phyloP scores from a whole-genome alignment of 1,140 invertebrate genomes.

The Agraylea sexmaculata region DNA sequence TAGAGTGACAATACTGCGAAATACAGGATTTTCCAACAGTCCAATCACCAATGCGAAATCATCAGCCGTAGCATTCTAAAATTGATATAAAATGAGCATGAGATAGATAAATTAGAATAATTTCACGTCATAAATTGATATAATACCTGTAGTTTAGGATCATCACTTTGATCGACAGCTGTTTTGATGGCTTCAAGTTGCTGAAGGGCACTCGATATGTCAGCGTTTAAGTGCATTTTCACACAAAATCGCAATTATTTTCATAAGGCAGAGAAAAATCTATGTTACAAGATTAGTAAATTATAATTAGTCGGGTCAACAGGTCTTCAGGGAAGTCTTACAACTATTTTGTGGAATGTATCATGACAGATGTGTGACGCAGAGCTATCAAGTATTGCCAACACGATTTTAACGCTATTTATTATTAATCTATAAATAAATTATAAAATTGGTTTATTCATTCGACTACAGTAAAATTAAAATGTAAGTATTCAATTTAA shows the following conservation, averaged over 20 bases:
- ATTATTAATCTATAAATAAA: too few species aligned
- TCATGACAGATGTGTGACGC: neutral
- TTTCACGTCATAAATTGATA: conserved; percentile 3
- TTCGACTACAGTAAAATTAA: too few species aligned
- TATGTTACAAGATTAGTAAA: neutral
- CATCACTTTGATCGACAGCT: conserved; percentile 59
- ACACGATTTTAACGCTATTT: neutral
- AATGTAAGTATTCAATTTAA: too few species aligned
- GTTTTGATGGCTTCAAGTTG: conserved; percentile 68
- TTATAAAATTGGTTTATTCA: too few species aligned
- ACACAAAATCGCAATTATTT: neutral
- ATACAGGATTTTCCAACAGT: conserved; percentile 83
- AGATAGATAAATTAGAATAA: neutral
- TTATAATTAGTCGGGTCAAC: neutral
- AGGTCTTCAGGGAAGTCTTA: neutral
- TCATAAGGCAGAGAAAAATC: neutral
- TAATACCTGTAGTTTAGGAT: conserved; percentile 52
- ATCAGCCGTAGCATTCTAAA: conserved; percentile 57
- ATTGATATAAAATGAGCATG: neutral
- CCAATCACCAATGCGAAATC: conserved; percentile 79
- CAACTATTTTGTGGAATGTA: too few species aligned
- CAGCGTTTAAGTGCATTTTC: conserved; percentile 23
- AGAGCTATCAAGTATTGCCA: neutral
- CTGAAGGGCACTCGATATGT: conserved; percentile 63
- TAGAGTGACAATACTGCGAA: conserved; percentile 82